These are phyloP conservation scores for Triplophysa bombifrons DNA, from an alignment of 2,797 vertebrate species.

Conservation along the genomic window DNA sequence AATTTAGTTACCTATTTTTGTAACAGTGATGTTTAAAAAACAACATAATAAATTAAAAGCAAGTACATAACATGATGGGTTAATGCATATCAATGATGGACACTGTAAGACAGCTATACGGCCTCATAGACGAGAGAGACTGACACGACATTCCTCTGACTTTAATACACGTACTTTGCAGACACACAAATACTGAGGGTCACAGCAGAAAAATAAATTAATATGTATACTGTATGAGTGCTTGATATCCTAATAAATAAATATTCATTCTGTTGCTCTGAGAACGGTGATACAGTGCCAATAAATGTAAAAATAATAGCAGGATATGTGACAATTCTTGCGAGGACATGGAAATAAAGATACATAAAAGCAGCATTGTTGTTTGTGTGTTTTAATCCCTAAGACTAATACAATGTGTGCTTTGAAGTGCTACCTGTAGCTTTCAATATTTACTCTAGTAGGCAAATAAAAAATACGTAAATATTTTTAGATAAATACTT, in stretches of 20 bases:
- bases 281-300: conserved; percentile 59
- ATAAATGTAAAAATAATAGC: conserved; percentile 59
- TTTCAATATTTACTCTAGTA: conserved; percentile 67
- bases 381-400: conserved; percentile 45
- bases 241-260: conserved; percentile 65
- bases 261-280: conserved; percentile 48
- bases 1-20: neutral
- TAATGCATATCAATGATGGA: neutral
- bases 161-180: conserved; percentile 12
- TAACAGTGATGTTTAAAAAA: neutral
- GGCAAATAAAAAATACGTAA: conserved; percentile 69
- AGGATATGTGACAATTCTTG: conserved; percentile 56
- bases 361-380: conserved; percentile 69
- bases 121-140: conserved; percentile 1
- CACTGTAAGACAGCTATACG: neutral
- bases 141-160: conserved; percentile 23
- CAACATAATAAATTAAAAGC: neutral
- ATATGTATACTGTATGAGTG: conserved; percentile 3
- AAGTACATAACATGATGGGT: conserved; percentile 13
- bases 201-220: conserved; percentile 8
- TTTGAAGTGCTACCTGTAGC: conserved; percentile 64
- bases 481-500: conserved; percentile 69
- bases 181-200: conserved; percentile 31
- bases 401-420: conserved; percentile 66
- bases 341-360: conserved; percentile 55